Evolutionary conservation across 2,797 vertebrate genomes (phyloP), one percentile per base, ranked within the genome.

Genomic region (Rhinella marina): DNA sequence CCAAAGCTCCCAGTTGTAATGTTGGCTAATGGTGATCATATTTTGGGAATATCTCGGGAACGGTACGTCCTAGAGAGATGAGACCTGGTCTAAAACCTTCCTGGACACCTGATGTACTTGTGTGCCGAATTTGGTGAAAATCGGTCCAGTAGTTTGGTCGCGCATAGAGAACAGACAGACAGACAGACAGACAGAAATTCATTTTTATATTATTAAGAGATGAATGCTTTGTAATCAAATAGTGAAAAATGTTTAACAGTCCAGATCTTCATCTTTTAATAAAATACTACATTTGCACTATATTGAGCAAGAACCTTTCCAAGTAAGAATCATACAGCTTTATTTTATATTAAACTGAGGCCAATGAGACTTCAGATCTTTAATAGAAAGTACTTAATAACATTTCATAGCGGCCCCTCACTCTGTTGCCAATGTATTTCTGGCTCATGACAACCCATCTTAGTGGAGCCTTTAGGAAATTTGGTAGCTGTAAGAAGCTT

Each of bases 401-500:
- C 78, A 86, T 86, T 70, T 70, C 23, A 57, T n/a, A 48, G 77
- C 32, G 50, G 78, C 29, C 85, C 85, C 85, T 81, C 29, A 61
- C 66, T 81, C 52, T 21, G 16, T 80, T 52, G 77, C 85, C 77
- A 86, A 86, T 81, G 73, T 61, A 57, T 81, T 59, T 78, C 48
- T 86, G 85, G 85, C 77, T 86, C 78, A 12, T 61, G 27, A 68
- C 66, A 86, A 56, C 41, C 85, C 54, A 81, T 70, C 52, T 41
- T 73, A 59, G 77, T 81, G 78, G 77, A 86, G 78, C 64, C 50
- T 59, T 80, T 32, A 81, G 64, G 54, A 86, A 86, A 61, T 86
- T 86, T 86, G 78, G 85, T 80, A 86, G 85, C 85, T 86, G 32
- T 81, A 86, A 86, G 84, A 32, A 79, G 75, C 61, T 79, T 86